Evolutionary conservation across 2,113 vertebrate species (phyloP).

Genomic region (Toxotes jaculatrix): DNA sequence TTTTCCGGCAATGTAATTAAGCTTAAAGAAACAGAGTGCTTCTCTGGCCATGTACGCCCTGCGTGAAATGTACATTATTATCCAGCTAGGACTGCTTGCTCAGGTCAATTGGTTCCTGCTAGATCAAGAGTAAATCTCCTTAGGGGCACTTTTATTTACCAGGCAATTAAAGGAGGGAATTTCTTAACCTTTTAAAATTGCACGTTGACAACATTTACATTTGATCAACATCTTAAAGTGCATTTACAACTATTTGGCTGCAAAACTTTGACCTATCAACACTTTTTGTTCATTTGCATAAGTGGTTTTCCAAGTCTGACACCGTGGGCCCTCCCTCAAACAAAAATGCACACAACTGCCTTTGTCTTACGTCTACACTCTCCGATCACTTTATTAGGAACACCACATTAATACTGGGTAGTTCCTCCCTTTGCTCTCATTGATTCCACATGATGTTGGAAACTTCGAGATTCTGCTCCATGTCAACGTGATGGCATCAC

Average conservation of each 20-base stretch:
- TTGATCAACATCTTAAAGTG: neutral
- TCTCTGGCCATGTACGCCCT: constrained; percentile 24
- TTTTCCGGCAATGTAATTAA: constrained; percentile 55
- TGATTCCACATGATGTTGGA: neutral
- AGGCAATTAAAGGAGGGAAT: constrained; percentile 45
- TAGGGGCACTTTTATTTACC: constrained; percentile 53
- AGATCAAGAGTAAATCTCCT: constrained; percentile 51
- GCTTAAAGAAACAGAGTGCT: constrained; percentile 29
- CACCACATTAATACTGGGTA: too few relatives aligned
- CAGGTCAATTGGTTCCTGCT: constrained; percentile 56
- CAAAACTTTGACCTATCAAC: neutral
- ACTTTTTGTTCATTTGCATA: too few relatives aligned
- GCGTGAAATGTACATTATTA: constrained; percentile 58
- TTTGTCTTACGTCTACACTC: neutral
- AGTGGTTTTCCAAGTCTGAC: too few relatives aligned
- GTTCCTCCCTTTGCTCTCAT: too few relatives aligned
- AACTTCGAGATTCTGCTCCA: too few relatives aligned
- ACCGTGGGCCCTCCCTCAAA: too few relatives aligned
- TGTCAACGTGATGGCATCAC: neutral
- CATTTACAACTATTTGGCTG: neutral
- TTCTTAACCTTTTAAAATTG: constrained; percentile 29
- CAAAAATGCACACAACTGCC: neutral
- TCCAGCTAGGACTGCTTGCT: constrained; percentile 55
- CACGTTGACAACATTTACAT: constrained; percentile 6
- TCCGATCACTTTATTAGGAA: too few relatives aligned